phyloP scores from a whole-genome alignment of 2,888 invertebrate genomes.

The Lasioglossum morio region DNA sequence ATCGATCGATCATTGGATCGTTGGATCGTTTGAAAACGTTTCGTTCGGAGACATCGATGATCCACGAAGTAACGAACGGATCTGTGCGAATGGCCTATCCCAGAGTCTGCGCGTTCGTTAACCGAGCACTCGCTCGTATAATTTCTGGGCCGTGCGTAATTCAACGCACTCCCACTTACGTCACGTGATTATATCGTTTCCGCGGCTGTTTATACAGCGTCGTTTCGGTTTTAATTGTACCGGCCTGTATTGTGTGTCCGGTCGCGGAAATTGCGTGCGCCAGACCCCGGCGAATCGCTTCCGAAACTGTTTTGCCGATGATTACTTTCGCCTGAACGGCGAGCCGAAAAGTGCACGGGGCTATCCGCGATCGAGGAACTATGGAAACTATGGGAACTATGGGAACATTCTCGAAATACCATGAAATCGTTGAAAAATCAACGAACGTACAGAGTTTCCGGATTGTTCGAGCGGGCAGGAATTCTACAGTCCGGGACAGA shows the following conservation, averaged over 20 bases:
- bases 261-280: slow-evolving; percentile 16
- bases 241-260: slow-evolving; percentile 14
- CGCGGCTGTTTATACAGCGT: slow-evolving; percentile 40
- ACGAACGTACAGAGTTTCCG: neutral
- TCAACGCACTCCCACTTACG: slow-evolving; percentile 66
- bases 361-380: neutral
- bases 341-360: neutral
- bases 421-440: neutral
- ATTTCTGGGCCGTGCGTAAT: slow-evolving; percentile 70
- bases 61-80: slow-evolving; percentile 22
- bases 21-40: slow-evolving; percentile 18
- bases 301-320: slow-evolving; percentile 29
- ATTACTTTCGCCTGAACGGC: slow-evolving; percentile 3
- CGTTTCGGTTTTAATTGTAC: slow-evolving; percentile 39
- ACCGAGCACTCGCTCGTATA: slow-evolving; percentile 51
- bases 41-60: slow-evolving; percentile 1
- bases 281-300: slow-evolving; percentile 16
- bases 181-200: slow-evolving; percentile 63
- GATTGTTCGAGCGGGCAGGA: no score
- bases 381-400: neutral
- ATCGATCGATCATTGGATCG: no score
- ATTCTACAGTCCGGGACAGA: no score
- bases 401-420: neutral
- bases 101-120: slow-evolving; percentile 50
- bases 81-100: slow-evolving; percentile 59